These are phyloP conservation scores for Narcine bancroftii DNA, from an alignment of 2,113 vertebrate genomes.

Conservation along the genomic window DNA sequence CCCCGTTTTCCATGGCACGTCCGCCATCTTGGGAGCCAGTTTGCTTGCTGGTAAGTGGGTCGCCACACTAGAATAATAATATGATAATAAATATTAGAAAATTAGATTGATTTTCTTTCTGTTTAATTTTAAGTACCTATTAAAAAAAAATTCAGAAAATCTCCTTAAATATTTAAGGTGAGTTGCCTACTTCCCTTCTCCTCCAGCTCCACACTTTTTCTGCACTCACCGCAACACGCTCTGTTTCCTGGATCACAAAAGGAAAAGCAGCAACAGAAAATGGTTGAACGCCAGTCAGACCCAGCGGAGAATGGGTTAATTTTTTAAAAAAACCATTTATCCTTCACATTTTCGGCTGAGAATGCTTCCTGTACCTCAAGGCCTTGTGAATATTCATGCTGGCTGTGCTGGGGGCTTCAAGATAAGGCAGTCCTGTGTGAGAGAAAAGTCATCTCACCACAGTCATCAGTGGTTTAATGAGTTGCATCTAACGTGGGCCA, in stretches of 20 bases:
- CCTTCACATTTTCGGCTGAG: slow-evolving; percentile 19
- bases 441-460: slow-evolving; percentile 40
- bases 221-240: neutral
- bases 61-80: no score
- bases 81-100: no score
- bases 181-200: neutral
- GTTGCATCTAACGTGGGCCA: slow-evolving; percentile 59
- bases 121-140: neutral
- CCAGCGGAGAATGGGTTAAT: neutral
- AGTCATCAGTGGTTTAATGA: slow-evolving; percentile 65
- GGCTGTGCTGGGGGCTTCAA: slow-evolving; percentile 48
- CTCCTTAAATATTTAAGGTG: neutral
- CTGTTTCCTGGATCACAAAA: no score
- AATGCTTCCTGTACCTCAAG: slow-evolving; percentile 29
- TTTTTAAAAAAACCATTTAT: slow-evolving; percentile 7
- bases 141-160: neutral
- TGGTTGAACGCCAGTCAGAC: neutral
- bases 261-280: no score
- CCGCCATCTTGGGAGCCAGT: no score
- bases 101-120: neutral
- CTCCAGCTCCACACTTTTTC: neutral
- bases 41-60: no score
- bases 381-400: slow-evolving; percentile 57
- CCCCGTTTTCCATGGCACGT: no score
- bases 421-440: slow-evolving; percentile 54